Percentiles rank a stretch among this genome's conserved stretches.
These are phyloP conservation scores for Drosophila sp. DNA, from an alignment of 1,140 invertebrate genomes.

Conservation along the genomic window DNA sequence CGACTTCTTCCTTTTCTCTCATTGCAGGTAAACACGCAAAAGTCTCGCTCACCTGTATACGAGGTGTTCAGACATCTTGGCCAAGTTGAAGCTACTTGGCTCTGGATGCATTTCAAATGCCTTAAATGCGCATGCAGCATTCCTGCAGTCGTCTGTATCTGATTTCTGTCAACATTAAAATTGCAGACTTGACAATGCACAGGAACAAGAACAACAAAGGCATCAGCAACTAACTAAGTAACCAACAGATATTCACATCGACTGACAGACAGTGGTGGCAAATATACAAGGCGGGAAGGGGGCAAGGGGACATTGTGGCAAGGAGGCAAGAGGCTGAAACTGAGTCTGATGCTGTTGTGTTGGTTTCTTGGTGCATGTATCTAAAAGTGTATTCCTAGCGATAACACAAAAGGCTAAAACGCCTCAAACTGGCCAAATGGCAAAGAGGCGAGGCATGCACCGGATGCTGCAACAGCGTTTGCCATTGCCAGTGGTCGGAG, in stretches of 20 bases:
- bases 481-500: neutral
- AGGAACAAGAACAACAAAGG: constrained; percentile 21
- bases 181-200: constrained; percentile 80
- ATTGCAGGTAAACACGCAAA: constrained; percentile 76
- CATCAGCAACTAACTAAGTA: constrained; percentile 62
- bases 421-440: constrained; percentile 48
- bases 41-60: constrained; percentile 39
- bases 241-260: constrained; percentile 68
- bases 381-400: constrained; percentile 69
- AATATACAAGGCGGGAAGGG: neutral
- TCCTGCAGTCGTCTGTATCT: constrained; percentile 77
- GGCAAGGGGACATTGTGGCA: neutral
- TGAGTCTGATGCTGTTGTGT: constrained; percentile 22
- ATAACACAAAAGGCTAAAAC: constrained; percentile 79
- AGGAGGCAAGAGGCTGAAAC: constrained; percentile 2
- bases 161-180: constrained; percentile 84
- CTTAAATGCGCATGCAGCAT: constrained; percentile 82
- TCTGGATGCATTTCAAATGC: constrained; percentile 72
- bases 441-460: constrained; percentile 1
- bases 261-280: constrained; percentile 43
- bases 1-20: constrained; percentile 46
- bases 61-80: constrained; percentile 33
- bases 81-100: constrained; percentile 37
- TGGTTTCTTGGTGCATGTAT: constrained; percentile 59
- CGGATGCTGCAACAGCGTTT: neutral